phyloP scores from a whole-genome alignment of 2,888 invertebrate genomes.

The Uropetala carovei region DNA sequence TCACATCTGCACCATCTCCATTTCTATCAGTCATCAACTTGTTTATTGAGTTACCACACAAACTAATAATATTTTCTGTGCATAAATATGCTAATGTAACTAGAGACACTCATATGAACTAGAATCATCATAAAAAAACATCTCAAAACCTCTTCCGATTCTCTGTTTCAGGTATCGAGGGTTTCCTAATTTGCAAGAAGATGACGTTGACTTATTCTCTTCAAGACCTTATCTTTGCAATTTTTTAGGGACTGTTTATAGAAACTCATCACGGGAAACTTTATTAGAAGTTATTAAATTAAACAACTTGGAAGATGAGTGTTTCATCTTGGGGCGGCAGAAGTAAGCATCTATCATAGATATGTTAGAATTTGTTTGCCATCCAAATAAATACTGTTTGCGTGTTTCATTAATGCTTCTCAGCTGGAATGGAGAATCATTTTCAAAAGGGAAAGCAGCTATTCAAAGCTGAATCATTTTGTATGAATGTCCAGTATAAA shows the following conservation, averaged over 20 bases:
- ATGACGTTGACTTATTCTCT: slow-evolving; percentile 71
- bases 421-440: no score
- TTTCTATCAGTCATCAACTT: no score
- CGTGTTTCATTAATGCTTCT: no score
- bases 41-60: no score
- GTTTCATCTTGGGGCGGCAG: slow-evolving; percentile 67
- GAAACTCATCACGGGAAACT: slow-evolving; percentile 74
- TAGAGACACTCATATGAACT: no score
- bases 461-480: no score
- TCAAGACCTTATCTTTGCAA: slow-evolving; percentile 75
- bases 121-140: no score
- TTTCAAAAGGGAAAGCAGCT: no score
- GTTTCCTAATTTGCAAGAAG: slow-evolving; percentile 74
- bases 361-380: not conserved
- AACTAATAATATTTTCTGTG: no score
- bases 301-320: slow-evolving; percentile 68
- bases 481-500: no score
- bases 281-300: slow-evolving; percentile 72
- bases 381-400: not conserved
- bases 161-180: slow-evolving; percentile 74
- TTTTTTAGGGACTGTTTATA: slow-evolving; percentile 76
- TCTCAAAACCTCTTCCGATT: not conserved
- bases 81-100: no score
- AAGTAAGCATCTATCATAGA: slow-evolving; percentile 67
- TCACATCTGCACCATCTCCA: no score